phyloP scores from a whole-genome alignment of 2,113 vertebrate species.

The Semnornis frantzii region DNA sequence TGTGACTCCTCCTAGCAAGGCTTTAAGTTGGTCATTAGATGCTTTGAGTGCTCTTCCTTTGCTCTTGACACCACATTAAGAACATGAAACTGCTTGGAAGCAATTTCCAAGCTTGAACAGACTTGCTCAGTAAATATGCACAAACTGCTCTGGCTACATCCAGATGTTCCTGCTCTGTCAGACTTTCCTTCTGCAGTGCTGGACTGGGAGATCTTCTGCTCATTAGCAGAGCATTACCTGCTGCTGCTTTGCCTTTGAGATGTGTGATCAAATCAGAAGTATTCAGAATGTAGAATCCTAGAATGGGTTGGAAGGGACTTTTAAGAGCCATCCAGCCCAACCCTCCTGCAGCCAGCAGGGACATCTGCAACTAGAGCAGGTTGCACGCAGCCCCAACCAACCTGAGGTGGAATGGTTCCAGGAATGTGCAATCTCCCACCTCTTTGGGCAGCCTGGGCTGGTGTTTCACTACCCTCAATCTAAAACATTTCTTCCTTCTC shows the following conservation, averaged over 20 bases:
- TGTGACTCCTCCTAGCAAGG: background rate
- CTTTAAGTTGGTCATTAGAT: background rate
- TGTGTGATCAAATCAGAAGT: background rate
- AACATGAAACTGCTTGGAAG: background rate
- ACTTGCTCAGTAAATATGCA: slow-evolving; percentile 2
- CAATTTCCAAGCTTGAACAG: background rate
- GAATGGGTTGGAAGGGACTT: too few species aligned
- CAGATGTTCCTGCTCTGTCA: slow-evolving; percentile 21
- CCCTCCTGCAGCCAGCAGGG: too few species aligned
- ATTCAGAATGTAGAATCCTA: background rate
- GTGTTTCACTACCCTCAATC: too few species aligned
- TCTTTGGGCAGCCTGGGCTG: too few species aligned
- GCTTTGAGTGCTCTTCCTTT: background rate
- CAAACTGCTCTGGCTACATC: background rate
- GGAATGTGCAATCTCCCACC: too few species aligned
- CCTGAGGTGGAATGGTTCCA: too few species aligned
- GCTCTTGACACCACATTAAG: background rate
- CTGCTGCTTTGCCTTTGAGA: background rate
- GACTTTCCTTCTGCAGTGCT: background rate
- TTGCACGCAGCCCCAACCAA: too few species aligned
- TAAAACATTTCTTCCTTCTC: too few species aligned
- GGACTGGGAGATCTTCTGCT: background rate
- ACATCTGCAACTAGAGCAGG: too few species aligned
- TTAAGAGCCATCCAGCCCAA: too few species aligned
- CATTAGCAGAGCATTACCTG: background rate